Percentiles rank a stretch among this genome's conserved stretches.
Conservation (phyloP, 2,797 vertebrate species). For the Cygnus olor region DNA sequence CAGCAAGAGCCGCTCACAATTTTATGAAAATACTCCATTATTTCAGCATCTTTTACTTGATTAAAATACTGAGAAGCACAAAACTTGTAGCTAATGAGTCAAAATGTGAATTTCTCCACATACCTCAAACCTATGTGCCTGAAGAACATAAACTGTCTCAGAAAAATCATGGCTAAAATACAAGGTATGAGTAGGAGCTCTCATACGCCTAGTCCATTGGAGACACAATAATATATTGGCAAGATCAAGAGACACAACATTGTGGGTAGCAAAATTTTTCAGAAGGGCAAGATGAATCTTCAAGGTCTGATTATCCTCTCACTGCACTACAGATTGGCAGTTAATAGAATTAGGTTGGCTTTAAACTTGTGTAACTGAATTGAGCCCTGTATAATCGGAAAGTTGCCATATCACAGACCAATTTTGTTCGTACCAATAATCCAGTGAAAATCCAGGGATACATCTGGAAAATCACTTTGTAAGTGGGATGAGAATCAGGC, state of each 20-base stretch:
- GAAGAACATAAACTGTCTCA: not conserved
- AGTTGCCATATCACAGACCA: slow-evolving; percentile 13
- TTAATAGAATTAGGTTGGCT: slow-evolving; percentile 38
- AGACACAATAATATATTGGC: not conserved
- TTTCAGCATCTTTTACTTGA: not conserved
- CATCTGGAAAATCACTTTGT: not conserved
- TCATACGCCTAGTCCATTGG: not conserved
- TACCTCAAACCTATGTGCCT: not conserved
- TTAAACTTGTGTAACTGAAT: slow-evolving; percentile 50
- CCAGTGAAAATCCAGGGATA: slow-evolving; percentile 15
- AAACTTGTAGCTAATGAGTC: not conserved
- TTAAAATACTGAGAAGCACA: not conserved
- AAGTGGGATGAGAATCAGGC: slow-evolving; percentile 1
- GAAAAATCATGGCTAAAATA: not conserved
- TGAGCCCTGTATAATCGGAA: slow-evolving; percentile 9
- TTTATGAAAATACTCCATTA: not conserved
- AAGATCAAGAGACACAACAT: not conserved
- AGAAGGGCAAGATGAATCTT: not conserved
- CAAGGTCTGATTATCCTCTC: slow-evolving; percentile 23
- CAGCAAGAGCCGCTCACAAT: not conserved
- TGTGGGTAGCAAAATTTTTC: not conserved
- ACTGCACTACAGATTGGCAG: slow-evolving; percentile 19
- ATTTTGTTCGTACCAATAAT: not conserved
- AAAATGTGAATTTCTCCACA: not conserved
- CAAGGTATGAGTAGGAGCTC: not conserved